Evolutionary conservation across 2,113 vertebrate genomes (phyloP).

Genomic region (Sylvia atricapilla): DNA sequence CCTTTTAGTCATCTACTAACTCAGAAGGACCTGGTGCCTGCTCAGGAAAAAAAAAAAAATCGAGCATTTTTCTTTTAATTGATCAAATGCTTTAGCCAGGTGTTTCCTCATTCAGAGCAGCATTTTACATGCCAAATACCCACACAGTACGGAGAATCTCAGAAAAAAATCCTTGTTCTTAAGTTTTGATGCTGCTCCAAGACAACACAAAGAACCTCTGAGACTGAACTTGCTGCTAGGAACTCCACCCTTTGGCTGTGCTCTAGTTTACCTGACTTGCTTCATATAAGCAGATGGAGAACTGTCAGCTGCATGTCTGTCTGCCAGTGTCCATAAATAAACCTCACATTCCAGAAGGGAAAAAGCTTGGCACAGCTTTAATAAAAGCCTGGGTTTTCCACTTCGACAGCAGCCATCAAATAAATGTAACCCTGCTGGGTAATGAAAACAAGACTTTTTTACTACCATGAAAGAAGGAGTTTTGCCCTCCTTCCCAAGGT

Average conservation of each 20-base stretch:
- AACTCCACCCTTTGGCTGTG: background rate
- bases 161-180: background rate
- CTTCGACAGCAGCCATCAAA: background rate
- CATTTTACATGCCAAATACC: background rate
- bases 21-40: background rate
- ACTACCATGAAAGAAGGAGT: background rate
- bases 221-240: background rate
- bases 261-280: background rate
- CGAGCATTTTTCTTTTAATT: background rate
- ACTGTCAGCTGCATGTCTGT: background rate
- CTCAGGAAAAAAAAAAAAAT: background rate
- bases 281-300: background rate
- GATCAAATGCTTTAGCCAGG: background rate
- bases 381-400: background rate
- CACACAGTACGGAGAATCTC: background rate
- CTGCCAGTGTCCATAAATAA: background rate
- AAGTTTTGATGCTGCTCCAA: background rate
- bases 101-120: background rate
- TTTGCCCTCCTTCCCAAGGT: background rate
- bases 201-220: background rate
- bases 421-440: background rate
- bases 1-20: background rate
- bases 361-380: background rate
- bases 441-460: background rate
- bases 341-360: background rate